phyloP scores from a whole-genome alignment of 2,888 invertebrate species.

The Antheraea yamamai region DNA sequence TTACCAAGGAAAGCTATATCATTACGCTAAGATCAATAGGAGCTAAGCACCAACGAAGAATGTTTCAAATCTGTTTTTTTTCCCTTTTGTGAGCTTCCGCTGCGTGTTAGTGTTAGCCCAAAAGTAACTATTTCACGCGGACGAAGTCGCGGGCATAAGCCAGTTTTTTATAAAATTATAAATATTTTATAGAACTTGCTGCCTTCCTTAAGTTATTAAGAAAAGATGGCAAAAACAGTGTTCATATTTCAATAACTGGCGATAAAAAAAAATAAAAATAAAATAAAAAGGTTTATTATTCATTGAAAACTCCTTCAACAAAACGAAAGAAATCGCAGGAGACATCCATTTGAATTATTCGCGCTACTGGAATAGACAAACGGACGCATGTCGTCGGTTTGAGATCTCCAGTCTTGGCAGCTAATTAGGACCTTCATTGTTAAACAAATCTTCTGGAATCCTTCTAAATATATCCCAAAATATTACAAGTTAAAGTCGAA shows the following conservation, averaged over 20 bases:
- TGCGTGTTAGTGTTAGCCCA: too few relatives aligned
- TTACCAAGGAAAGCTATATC: too few relatives aligned
- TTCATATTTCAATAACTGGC: conserved; percentile 4
- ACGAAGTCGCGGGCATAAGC: too few relatives aligned
- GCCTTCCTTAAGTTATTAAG: neutral
- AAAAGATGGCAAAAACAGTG: conserved; percentile 11
- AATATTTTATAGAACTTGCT: neutral
- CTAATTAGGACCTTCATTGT: conserved; percentile 80
- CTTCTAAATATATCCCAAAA: conserved; percentile 43
- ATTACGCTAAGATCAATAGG: too few relatives aligned
- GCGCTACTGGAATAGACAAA: conserved; percentile 71
- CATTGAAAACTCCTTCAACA: conserved; percentile 53
- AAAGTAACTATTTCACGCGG: too few relatives aligned
- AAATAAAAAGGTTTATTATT: conserved; percentile 37
- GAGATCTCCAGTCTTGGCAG: conserved; percentile 76
- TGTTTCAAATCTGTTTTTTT: too few relatives aligned
- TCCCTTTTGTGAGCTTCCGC: too few relatives aligned
- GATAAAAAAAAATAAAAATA: conserved; percentile 36
- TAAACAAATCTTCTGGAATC: conserved; percentile 68
- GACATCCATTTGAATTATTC: conserved; percentile 79
- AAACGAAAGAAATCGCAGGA: conserved; percentile 76
- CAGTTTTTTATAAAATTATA: neutral
- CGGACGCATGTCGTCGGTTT: conserved; percentile 53
- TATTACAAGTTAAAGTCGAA: conserved; percentile 46
- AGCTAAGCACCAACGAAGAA: too few relatives aligned